Percentiles rank a stretch among this genome's conserved stretches.
Conservation (phyloP, 2,888 invertebrate species). For the Magallana nippona region DNA sequence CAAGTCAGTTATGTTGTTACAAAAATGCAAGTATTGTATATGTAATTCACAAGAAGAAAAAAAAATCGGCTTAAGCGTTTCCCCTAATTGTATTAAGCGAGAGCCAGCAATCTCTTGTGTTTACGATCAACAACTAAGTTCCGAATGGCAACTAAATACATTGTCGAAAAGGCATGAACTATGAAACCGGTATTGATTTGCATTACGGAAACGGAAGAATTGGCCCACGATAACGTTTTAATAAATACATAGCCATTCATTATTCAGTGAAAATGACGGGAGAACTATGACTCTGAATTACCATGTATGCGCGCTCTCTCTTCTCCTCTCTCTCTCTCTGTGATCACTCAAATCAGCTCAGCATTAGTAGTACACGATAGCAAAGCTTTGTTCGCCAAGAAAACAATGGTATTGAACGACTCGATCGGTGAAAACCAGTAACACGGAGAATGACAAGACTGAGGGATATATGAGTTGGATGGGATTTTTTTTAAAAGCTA, state of each 20-base stretch:
- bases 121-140: too few relatives aligned
- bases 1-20: too few relatives aligned
- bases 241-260: constrained; percentile 28
- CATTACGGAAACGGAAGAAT: constrained; percentile 24
- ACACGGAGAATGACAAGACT: background rate
- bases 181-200: constrained; percentile 3
- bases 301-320: background rate
- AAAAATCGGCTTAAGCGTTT: too few relatives aligned
- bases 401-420: too few relatives aligned
- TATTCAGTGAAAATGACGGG: constrained; percentile 32
- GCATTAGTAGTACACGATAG: background rate
- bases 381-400: background rate
- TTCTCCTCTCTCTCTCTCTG: background rate
- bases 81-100: too few relatives aligned
- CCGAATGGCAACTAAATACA: background rate
- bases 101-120: too few relatives aligned
- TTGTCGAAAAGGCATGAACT: background rate
- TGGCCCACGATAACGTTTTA: constrained; percentile 17
- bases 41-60: too few relatives aligned
- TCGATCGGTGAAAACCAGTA: background rate
- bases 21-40: too few relatives aligned
- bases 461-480: background rate
- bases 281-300: background rate
- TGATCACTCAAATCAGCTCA: constrained; percentile 4
- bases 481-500: too few relatives aligned